Percentiles rank a stretch among this genome's conserved stretches.
phyloP scores from a whole-genome alignment of 2,797 vertebrate genomes.

The Emys orbicularis region DNA sequence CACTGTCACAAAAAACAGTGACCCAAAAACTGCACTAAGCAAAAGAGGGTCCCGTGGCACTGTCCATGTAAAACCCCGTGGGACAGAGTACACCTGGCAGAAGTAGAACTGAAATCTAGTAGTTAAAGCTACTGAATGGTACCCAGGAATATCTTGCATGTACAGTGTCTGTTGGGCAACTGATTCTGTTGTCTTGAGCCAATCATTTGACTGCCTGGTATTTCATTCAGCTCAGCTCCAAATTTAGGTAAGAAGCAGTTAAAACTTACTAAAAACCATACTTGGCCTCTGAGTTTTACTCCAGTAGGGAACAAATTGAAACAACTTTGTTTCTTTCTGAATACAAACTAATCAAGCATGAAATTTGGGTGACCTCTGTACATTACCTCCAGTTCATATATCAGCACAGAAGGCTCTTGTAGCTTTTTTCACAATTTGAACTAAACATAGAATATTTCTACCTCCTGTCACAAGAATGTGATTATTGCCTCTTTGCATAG shows the following conservation, averaged over 20 bases:
- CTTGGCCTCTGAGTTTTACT: background rate
- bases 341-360: background rate
- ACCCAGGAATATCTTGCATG: no score
- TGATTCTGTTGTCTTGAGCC: background rate
- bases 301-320: background rate
- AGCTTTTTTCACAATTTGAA: background rate
- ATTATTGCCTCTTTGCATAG: slow-evolving; percentile 29
- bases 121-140: no score
- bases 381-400: background rate
- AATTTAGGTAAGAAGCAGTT: background rate
- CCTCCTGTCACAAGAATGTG: background rate
- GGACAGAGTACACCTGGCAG: background rate
- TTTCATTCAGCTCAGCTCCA: background rate
- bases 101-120: background rate
- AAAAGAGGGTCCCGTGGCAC: no score
- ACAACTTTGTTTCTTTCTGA: background rate
- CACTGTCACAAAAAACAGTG: background rate
- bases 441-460: background rate
- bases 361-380: background rate
- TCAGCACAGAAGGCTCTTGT: background rate
- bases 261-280: background rate
- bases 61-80: background rate
- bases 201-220: background rate
- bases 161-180: background rate
- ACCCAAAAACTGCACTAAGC: background rate